These are phyloP conservation scores for Dasysyrphus albostriatus DNA, from an alignment of 2,888 invertebrate genomes.

Conservation along the genomic window DNA sequence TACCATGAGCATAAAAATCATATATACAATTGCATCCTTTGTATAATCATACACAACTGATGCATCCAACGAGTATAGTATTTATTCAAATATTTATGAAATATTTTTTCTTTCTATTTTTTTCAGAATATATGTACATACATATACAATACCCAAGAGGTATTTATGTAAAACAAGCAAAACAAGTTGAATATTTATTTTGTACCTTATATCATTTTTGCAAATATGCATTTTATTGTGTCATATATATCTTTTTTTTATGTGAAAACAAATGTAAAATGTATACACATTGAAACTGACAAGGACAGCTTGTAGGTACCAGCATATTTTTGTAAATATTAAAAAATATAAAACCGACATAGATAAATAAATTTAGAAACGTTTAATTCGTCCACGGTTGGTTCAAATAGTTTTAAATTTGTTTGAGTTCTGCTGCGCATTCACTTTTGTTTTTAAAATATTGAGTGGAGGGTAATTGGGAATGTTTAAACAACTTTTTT, in stretches of 20 bases:
- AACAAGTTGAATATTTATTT: conserved; percentile 9
- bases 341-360: no score
- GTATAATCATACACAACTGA: no score
- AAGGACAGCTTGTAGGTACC: not conserved
- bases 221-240: not conserved
- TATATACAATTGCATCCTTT: no score
- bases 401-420: not conserved
- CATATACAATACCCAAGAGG: not conserved
- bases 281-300: not conserved
- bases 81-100: not conserved
- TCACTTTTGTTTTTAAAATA: not conserved
- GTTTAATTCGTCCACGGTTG: not conserved
- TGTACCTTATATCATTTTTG: conserved; percentile 3
- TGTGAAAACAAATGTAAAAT: not conserved
- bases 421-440: not conserved
- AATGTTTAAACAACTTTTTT: no score
- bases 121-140: not conserved
- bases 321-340: not conserved
- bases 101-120: not conserved
- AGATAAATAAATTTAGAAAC: not conserved
- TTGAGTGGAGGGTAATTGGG: no score
- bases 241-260: not conserved
- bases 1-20: no score
- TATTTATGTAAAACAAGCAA: not conserved
- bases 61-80: not conserved